Conservation (phyloP, 2,113 vertebrate species). For the Bombycilla garrulus region DNA sequence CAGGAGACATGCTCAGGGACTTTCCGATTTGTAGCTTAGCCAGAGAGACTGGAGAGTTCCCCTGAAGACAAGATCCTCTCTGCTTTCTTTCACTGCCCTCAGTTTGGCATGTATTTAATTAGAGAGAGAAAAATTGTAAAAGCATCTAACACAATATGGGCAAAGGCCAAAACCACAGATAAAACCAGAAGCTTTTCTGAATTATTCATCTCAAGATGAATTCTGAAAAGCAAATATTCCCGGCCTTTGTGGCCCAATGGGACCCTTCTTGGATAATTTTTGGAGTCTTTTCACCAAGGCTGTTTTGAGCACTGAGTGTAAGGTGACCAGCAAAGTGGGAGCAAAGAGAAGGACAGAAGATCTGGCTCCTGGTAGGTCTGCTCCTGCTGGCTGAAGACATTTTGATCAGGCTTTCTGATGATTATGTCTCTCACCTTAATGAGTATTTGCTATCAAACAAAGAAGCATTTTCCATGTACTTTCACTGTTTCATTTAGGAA, state of each 20-base stretch:
- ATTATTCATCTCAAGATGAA: neutral
- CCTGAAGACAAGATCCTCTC: neutral
- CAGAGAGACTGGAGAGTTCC: neutral
- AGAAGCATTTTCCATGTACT: neutral
- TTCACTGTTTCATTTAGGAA: neutral
- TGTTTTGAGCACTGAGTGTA: neutral
- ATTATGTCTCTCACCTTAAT: neutral
- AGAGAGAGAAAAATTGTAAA: neutral
- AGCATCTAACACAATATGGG: neutral
- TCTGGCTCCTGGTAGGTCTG: neutral
- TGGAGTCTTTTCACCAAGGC: neutral
- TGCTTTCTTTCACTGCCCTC: neutral
- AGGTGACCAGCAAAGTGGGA: neutral
- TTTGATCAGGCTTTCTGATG: neutral
- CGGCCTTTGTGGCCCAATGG: neutral
- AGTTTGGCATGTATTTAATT: neutral
- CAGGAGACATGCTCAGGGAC: neutral
- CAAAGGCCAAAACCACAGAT: neutral
- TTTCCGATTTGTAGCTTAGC: neutral
- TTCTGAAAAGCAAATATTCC: neutral
- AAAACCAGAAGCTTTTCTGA: neutral
- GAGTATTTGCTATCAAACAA: neutral
- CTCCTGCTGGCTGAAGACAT: neutral
- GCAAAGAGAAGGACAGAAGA: neutral
- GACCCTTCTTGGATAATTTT: neutral